These are phyloP conservation scores for Scaptodrosophila lebanonensis DNA, from an alignment of 1,140 invertebrate species.

Conservation along the genomic window DNA sequence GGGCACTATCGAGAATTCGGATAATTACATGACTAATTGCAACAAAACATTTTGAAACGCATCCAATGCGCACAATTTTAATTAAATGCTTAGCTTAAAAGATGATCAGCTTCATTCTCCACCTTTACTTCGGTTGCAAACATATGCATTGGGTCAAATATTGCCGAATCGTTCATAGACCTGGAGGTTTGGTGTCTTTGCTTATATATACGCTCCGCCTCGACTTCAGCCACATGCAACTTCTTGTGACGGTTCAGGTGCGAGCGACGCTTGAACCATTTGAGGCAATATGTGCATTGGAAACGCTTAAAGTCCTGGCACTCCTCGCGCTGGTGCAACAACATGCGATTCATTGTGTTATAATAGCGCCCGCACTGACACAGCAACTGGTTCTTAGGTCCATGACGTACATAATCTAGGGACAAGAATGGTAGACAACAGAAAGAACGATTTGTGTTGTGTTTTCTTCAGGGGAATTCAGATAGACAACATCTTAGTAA, in stretches of 20 bases:
- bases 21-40: conserved; percentile 32
- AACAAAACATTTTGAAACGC: conserved; percentile 1
- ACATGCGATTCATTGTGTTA: conserved; percentile 46
- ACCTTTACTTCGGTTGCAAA: conserved; percentile 46
- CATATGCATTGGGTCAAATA: conserved; percentile 38
- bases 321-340: conserved; percentile 57
- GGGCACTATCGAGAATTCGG: conserved; percentile 64
- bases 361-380: conserved; percentile 66
- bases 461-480: too few relatives aligned
- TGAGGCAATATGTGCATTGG: conserved; percentile 55
- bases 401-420: conserved; percentile 39
- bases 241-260: conserved; percentile 60
- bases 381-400: conserved; percentile 53
- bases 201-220: conserved; percentile 29
- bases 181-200: conserved; percentile 14
- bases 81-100: conserved; percentile 21
- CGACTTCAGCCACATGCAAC: conserved; percentile 43
- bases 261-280: conserved; percentile 64
- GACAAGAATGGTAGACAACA: conserved; percentile 28
- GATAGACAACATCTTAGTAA: too few relatives aligned
- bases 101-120: conserved; percentile 38
- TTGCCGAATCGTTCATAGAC: conserved; percentile 1
- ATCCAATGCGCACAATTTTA: conserved; percentile 23
- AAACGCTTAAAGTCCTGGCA: conserved; percentile 66
- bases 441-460: conserved; percentile 15